Evolutionary conservation across 2,113 vertebrate genomes (phyloP).

Genomic region (Helogale parvula): DNA sequence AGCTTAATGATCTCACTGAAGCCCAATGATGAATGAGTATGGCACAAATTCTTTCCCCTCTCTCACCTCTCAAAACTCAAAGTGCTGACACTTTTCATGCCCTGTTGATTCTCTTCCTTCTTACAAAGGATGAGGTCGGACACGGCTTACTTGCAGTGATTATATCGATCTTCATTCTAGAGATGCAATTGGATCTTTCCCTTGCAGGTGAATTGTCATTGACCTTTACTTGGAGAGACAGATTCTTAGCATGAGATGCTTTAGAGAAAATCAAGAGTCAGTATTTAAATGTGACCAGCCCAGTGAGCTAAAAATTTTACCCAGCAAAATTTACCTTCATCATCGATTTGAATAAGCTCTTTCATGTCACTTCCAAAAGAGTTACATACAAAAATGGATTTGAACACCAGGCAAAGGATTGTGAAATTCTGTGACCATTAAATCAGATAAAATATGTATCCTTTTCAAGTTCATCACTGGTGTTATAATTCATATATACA

Average conservation of each 20-base stretch:
- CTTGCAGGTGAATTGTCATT: conserved; percentile 52
- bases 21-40: not conserved
- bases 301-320: conserved; percentile 11
- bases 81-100: conserved; percentile 58
- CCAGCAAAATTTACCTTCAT: not conserved
- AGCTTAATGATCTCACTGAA: conserved; percentile 16
- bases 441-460: conserved; percentile 11
- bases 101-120: conserved; percentile 55
- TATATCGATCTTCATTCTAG: conserved; percentile 53
- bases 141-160: conserved; percentile 8
- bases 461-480: not conserved
- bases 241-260: not conserved
- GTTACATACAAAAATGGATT: not conserved
- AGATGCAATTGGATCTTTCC: conserved; percentile 58
- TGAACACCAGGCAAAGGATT: not conserved
- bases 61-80: conserved; percentile 60
- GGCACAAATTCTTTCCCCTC: conserved; percentile 21
- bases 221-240: conserved; percentile 59
- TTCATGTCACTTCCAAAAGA: not conserved
- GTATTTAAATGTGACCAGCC: not conserved
- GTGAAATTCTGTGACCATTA: not conserved
- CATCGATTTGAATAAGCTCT: not conserved
- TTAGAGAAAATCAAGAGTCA: not conserved
- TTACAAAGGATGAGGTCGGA: conserved; percentile 34
- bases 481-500: not conserved